A percentile compares a stretch with the other conserved stretches of the same genome.
Evolutionary conservation across 2,888 invertebrate species (phyloP).

Genomic region (Sphaeridia pumilis): DNA sequence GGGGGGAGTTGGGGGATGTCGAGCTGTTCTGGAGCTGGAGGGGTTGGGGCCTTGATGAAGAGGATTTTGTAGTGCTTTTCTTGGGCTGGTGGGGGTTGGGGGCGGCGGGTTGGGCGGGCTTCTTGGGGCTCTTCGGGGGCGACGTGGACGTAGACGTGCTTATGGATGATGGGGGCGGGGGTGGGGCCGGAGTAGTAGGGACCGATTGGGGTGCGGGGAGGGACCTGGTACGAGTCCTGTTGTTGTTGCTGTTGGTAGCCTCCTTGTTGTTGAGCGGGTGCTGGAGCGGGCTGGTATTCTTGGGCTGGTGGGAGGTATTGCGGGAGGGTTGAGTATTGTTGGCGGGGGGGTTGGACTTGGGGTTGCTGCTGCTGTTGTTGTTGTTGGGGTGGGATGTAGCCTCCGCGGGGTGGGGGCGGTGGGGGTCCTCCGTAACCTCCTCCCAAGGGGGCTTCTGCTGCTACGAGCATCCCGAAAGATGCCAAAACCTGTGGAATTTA

Average conservation of each 20-base stretch:
- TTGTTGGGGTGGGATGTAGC: constrained; percentile 5
- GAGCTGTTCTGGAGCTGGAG: constrained; percentile 23
- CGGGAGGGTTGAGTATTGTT: constrained; percentile 15
- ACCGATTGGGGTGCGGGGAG: constrained; percentile 41
- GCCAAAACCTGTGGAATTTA: constrained; percentile 18
- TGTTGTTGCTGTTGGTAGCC: too few relatives aligned
- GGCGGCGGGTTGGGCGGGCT: constrained; percentile 60
- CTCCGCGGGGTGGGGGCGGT: constrained; percentile 5
- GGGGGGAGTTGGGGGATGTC: constrained; percentile 34
- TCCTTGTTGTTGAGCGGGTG: constrained; percentile 11
- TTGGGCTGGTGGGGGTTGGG: constrained; percentile 82
- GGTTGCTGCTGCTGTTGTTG: constrained; percentile 8
- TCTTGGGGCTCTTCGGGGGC: constrained; percentile 54
- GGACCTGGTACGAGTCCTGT: constrained; percentile 28
- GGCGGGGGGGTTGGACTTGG: constrained; percentile 9
- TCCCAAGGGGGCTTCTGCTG: constrained; percentile 14
- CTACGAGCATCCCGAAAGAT: constrained; percentile 23
- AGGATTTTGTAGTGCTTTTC: constrained; percentile 65
- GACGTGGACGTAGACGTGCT: constrained; percentile 79
- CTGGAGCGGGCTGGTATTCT: constrained; percentile 17
- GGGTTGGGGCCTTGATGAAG: constrained; percentile 56
- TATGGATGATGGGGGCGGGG: constrained; percentile 56
- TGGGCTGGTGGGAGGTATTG: constrained; percentile 13
- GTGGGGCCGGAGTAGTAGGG: constrained; percentile 21
- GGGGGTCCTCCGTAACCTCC: neutral